Percentiles rank a stretch among this genome's conserved stretches.
phyloP scores from a whole-genome alignment of 2,113 vertebrate genomes.

The Anser cygnoides region DNA sequence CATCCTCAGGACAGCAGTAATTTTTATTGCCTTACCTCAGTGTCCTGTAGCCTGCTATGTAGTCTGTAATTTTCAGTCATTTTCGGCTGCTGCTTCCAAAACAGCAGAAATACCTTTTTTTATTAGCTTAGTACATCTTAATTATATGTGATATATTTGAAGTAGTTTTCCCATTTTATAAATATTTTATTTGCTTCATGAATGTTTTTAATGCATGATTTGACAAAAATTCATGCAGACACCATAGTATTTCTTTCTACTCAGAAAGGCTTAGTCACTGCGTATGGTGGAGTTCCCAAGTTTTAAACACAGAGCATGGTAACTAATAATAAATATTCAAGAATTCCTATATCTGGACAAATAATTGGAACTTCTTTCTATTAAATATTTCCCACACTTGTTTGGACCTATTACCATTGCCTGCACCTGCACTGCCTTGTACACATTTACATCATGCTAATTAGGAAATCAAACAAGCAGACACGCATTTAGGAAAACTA shows the following conservation, averaged over 20 bases:
- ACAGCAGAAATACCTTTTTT: background rate
- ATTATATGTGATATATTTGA: background rate
- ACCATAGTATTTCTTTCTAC: background rate
- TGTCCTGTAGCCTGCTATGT: fast-evolving
- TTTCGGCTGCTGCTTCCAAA: background rate
- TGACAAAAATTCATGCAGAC: background rate
- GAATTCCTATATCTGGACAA: background rate
- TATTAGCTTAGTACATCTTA: background rate
- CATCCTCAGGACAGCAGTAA: background rate
- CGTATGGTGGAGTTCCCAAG: background rate
- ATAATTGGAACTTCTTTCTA: background rate
- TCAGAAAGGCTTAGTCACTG: background rate
- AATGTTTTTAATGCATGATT: background rate
- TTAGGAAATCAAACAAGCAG: background rate
- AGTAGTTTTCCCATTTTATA: background rate
- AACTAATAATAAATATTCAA: background rate
- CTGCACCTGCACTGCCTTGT: background rate
- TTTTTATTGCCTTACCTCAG: background rate
- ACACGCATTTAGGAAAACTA: background rate
- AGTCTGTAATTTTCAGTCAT: background rate
- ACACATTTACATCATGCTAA: fast-evolving
- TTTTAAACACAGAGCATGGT: background rate
- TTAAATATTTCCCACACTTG: background rate
- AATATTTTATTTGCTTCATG: background rate
- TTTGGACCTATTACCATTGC: background rate